Evolutionary conservation across 2,113 vertebrate species (phyloP).

Genomic region (Sula dactylatra): DNA sequence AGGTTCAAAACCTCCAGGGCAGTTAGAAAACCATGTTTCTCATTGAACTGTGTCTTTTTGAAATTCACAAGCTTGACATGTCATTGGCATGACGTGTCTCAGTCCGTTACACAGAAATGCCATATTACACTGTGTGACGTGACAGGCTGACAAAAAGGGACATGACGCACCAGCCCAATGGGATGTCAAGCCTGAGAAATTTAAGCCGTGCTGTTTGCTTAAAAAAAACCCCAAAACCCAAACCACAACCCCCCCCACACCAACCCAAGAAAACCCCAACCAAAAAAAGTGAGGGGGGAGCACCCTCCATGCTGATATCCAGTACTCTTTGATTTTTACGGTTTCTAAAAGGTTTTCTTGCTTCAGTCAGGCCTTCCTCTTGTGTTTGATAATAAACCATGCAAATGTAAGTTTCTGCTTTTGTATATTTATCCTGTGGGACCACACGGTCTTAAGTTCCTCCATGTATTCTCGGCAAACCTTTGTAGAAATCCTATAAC

Average conservation of each 20-base stretch:
- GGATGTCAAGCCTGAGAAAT: conserved; percentile 73
- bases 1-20: conserved; percentile 74
- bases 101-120: conserved; percentile 76
- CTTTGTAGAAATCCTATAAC: neutral
- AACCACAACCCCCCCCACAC: no score
- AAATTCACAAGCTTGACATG: conserved; percentile 75
- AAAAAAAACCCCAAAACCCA: neutral
- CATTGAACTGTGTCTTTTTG: conserved; percentile 78
- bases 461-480: neutral
- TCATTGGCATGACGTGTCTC: conserved; percentile 76
- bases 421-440: neutral
- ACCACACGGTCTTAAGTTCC: neutral
- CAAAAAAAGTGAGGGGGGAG: rapidly evolving
- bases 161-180: conserved; percentile 70
- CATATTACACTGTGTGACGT: conserved; percentile 74
- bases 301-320: neutral
- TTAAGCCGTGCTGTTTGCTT: conserved; percentile 31
- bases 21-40: conserved; percentile 76
- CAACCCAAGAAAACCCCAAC: no score
- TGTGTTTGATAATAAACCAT: neutral
- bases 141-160: conserved; percentile 77
- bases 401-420: neutral
- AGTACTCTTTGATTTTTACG: neutral
- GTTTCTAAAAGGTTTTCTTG: neutral
- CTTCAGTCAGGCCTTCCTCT: neutral